These are phyloP conservation scores for Drymodes brunneopygia DNA, from an alignment of 2,113 vertebrate genomes.

Conservation along the genomic window DNA sequence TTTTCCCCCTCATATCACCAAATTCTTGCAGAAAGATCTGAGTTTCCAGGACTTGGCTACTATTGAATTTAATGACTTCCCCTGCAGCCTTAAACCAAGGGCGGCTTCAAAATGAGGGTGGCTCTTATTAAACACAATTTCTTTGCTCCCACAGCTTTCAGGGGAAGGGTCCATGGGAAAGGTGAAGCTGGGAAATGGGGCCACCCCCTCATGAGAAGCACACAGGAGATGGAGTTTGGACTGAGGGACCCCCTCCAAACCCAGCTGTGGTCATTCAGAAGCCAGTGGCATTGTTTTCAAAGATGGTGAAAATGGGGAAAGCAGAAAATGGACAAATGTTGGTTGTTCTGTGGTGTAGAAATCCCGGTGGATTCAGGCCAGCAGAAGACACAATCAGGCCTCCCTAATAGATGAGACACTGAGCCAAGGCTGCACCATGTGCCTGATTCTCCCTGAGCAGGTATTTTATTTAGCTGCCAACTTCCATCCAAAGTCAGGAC, in stretches of 20 bases:
- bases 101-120: constrained; percentile 13
- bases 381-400: neutral
- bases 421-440: neutral
- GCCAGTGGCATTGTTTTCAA: neutral
- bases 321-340: neutral
- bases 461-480: neutral
- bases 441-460: neutral
- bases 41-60: neutral
- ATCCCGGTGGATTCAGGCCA: neutral
- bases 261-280: neutral
- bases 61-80: constrained; percentile 33
- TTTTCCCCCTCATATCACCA: neutral
- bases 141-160: neutral
- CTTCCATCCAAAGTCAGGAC: neutral
- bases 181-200: neutral
- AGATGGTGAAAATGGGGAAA: neutral
- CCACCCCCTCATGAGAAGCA: neutral
- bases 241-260: neutral
- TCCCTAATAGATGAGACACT: neutral
- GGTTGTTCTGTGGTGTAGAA: neutral
- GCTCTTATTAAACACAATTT: constrained; percentile 12
- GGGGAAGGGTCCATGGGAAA: neutral
- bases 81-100: neutral
- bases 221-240: neutral
- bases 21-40: neutral